Evolutionary conservation across 2,888 invertebrate genomes (phyloP).

Genomic region (Esperia sulphurella): DNA sequence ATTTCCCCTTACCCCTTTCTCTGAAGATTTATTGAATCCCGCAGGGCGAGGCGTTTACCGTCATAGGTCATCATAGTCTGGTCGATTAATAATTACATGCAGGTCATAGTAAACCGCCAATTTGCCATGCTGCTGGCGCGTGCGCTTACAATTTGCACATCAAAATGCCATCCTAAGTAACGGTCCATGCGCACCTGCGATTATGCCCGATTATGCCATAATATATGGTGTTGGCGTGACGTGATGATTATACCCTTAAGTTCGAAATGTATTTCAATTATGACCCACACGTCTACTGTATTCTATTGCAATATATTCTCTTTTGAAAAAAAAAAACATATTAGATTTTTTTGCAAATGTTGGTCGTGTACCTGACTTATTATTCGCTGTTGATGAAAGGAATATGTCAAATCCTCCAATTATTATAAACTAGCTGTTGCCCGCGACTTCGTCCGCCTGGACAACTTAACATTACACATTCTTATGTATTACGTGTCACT

Average conservation of each 20-base stretch:
- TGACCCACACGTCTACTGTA: neutral
- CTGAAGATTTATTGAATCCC: neutral
- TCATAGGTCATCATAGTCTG: neutral
- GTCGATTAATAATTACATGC: conserved; percentile 10
- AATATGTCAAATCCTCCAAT: too few species aligned
- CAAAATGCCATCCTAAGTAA: conserved; percentile 33
- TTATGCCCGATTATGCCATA: conserved; percentile 23
- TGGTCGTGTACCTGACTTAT: too few species aligned
- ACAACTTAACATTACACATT: too few species aligned
- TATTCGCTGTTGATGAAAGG: too few species aligned
- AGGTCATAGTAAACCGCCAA: conserved; percentile 40
- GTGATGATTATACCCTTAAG: conserved; percentile 27
- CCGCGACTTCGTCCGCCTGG: too few species aligned
- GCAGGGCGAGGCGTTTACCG: neutral
- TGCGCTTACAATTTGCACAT: conserved; percentile 13
- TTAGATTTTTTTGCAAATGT: too few species aligned
- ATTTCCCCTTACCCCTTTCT: neutral
- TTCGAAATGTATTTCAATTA: neutral
- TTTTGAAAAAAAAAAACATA: too few species aligned
- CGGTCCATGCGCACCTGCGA: conserved; percentile 37
- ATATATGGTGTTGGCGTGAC: conserved; percentile 27
- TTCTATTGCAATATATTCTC: neutral
- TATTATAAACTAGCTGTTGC: too few species aligned
- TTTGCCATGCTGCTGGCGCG: conserved; percentile 38
- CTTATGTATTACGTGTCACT: too few species aligned